Conservation (phyloP, 2,113 vertebrate species). For the Eptesicus fuscus region DNA sequence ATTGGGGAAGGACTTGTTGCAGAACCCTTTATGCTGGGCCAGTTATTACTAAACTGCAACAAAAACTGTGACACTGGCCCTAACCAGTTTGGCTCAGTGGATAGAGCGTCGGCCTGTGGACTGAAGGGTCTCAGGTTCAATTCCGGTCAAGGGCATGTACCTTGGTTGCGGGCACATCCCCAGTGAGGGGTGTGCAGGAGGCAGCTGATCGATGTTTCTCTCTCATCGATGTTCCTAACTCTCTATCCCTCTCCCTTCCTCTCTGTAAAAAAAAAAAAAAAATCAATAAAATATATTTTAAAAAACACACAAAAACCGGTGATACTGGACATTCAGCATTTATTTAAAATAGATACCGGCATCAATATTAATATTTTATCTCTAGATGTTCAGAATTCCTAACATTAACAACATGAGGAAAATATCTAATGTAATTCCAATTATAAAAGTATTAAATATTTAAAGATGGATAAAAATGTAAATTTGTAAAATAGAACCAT, state of each 20-base stretch:
- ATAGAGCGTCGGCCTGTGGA: too few species aligned
- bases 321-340: not conserved
- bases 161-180: too few species aligned
- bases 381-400: not conserved
- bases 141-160: too few species aligned
- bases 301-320: not conserved
- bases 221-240: too few species aligned
- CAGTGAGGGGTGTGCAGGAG: too few species aligned
- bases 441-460: not conserved
- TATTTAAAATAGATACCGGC: not conserved
- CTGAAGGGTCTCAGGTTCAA: too few species aligned
- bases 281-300: too few species aligned
- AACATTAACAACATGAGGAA: not conserved
- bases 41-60: not conserved
- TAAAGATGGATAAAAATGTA: conserved; percentile 9
- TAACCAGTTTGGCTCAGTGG: too few species aligned
- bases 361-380: not conserved
- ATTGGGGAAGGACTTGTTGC: not conserved
- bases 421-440: not conserved
- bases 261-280: too few species aligned
- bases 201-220: too few species aligned
- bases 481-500: conserved; percentile 11
- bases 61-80: not conserved
- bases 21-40: not conserved
- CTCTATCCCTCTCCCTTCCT: too few species aligned